Percentiles rank a stretch among this genome's conserved stretches.
These are phyloP conservation scores for Carettochelys insculpta DNA, from an alignment of 2,113 vertebrate genomes.

Conservation along the genomic window DNA sequence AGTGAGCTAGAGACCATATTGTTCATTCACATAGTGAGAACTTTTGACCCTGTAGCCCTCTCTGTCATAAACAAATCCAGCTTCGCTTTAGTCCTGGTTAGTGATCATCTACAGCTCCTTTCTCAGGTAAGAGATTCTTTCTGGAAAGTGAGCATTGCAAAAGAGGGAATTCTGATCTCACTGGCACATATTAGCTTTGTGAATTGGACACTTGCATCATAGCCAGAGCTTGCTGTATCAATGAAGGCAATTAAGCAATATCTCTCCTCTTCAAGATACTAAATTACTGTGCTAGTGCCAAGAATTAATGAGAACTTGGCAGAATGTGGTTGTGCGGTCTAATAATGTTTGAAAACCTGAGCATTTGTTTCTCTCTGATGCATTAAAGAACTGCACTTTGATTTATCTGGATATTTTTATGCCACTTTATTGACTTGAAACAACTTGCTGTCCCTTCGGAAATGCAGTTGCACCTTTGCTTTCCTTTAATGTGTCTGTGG, in stretches of 20 bases:
- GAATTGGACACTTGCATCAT: neutral
- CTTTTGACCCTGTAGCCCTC: neutral
- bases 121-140: neutral
- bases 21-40: neutral
- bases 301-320: neutral
- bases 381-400: neutral
- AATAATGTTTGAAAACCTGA: neutral
- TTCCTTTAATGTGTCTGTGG: neutral
- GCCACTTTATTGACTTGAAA: neutral
- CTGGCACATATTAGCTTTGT: neutral
- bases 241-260: constrained; percentile 16
- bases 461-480: neutral
- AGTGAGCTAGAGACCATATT: neutral
- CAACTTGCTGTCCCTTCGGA: neutral
- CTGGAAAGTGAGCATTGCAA: neutral
- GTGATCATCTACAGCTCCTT: neutral
- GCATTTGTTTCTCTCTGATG: neutral
- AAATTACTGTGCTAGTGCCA: neutral
- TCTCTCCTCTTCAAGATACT: constrained; percentile 6
- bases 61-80: neutral
- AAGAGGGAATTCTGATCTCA: neutral
- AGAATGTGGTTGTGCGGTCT: neutral
- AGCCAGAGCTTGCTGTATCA: neutral
- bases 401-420: neutral
- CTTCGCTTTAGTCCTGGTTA: neutral